Evolutionary conservation across 2,113 vertebrate species (phyloP).

Genomic region (Sylvilagus bachmani): DNA sequence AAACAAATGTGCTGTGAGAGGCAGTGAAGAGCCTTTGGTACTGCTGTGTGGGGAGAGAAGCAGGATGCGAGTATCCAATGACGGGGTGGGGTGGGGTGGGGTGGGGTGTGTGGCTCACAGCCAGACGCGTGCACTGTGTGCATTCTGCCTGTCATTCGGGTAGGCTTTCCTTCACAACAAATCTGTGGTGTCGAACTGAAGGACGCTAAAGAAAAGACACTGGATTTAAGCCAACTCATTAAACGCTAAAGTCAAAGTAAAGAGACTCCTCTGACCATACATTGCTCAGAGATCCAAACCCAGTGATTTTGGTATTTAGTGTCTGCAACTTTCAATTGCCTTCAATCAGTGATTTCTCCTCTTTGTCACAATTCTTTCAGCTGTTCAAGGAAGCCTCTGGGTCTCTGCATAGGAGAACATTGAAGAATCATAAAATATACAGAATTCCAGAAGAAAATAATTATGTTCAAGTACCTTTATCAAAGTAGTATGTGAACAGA

Average conservation of each 20-base stretch:
- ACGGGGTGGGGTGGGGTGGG: no score
- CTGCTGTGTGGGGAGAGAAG: not conserved
- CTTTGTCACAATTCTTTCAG: not conserved
- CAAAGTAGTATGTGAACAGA: slow-evolving; percentile 6
- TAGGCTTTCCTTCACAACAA: not conserved
- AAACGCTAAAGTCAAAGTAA: not conserved
- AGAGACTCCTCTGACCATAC: not conserved
- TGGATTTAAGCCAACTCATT: not conserved
- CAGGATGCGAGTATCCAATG: not conserved
- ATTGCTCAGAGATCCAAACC: not conserved
- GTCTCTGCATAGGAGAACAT: not conserved
- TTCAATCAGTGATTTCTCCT: not conserved
- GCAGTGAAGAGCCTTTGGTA: not conserved
- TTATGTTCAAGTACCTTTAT: not conserved
- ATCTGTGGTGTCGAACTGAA: not conserved
- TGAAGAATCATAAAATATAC: not conserved
- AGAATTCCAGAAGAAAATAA: slow-evolving; percentile 51
- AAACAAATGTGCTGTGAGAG: not conserved
- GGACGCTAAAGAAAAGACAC: not conserved
- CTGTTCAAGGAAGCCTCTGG: not conserved
- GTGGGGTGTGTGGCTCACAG: not conserved
- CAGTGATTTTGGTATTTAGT: not conserved
- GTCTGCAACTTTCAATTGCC: not conserved
- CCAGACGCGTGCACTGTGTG: not conserved
- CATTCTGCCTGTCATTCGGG: not conserved